Base-by-base conservation (phyloP, 1,140 invertebrate species). In the Marisa cornuarietis region DNA sequence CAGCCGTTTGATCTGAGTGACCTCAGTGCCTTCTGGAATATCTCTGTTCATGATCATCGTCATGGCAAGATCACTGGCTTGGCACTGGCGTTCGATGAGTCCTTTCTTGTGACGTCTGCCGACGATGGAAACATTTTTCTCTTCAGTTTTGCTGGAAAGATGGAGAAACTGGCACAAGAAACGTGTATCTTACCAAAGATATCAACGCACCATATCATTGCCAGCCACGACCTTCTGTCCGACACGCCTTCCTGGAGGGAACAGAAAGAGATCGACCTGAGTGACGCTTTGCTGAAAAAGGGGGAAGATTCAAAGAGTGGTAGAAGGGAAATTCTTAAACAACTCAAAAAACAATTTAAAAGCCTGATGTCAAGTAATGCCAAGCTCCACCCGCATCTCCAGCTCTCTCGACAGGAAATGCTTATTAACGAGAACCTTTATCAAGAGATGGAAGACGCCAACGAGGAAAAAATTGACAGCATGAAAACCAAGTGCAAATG, bases 71-170 rank as follows among this genome's bases (percentile, higher is more conserved):
- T 82, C 14, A 82, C 81, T 14, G 68, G 74, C 14, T 58, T 82
- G 18, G 74, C 75, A 6, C 20, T 80, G n/a, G 79, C 76, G 24
- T 78, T 66, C 51, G 62, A 78, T 16, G 69, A 52, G 3, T 51
- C 26, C 4, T 82, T 74, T 26, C 22, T 80, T 24, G 58, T 78
- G n/a, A 78, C 81, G 1, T 71, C 63, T 24, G 81, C 68, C 10
- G 80, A 69, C 18, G 81, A 82, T 63, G 81, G 81, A 16, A 82
- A 82, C 49, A 54, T 77, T 20, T 63, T 77, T 62, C 11, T 77
- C n/a, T 68, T 77, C 51, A 69, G 49, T 62, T 24, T 68, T 51
- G 18, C 31, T 3, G 76, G 65, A 8, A 18, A 51, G 20, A 6
- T 77, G 14, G 20, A 62, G 9, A 24, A n/a, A 49, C 22, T 42